Percentiles rank a stretch among this genome's conserved stretches.
These are phyloP conservation scores for Drosophila prostipennis DNA, from an alignment of 2,888 invertebrate species.

Conservation along the genomic window DNA sequence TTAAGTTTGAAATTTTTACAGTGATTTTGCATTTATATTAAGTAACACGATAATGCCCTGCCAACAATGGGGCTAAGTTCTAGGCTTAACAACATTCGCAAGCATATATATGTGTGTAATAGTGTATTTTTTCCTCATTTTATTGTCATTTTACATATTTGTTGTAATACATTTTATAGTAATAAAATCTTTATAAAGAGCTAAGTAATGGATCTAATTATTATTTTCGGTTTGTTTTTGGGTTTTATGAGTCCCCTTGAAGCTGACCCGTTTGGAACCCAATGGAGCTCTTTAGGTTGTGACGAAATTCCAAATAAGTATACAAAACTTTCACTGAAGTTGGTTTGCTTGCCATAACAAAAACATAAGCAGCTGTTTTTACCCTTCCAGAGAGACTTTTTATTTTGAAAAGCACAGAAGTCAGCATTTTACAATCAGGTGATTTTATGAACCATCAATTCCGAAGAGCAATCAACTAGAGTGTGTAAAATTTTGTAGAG, in stretches of 20 bases:
- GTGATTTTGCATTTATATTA: slow-evolving; percentile 71
- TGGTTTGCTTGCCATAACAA: slow-evolving; percentile 6
- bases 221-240: not conserved
- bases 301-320: not conserved
- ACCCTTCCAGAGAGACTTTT: slow-evolving; percentile 9
- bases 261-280: too few relatives aligned
- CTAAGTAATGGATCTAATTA: slow-evolving; percentile 20
- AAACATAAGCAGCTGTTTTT: not conserved
- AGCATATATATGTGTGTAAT: slow-evolving; percentile 59
- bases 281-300: not conserved
- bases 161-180: slow-evolving; percentile 64
- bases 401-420: not conserved
- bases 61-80: slow-evolving; percentile 54
- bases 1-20: slow-evolving; percentile 61
- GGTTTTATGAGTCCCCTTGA: not conserved
- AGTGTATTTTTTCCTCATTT: slow-evolving; percentile 64
- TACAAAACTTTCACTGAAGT: slow-evolving; percentile 22
- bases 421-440: not conserved
- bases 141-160: slow-evolving; percentile 64
- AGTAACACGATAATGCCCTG: slow-evolving; percentile 52
- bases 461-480: not conserved
- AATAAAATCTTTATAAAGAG: slow-evolving; percentile 63
- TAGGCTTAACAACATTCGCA: slow-evolving; percentile 63
- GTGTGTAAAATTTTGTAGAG: slow-evolving; percentile 6
- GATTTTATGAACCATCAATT: not conserved